Percentiles rank a stretch among this genome's conserved stretches.
Conservation (phyloP, 53 echinoderm and acorn worm species). For the Actinopyga echinites region DNA sequence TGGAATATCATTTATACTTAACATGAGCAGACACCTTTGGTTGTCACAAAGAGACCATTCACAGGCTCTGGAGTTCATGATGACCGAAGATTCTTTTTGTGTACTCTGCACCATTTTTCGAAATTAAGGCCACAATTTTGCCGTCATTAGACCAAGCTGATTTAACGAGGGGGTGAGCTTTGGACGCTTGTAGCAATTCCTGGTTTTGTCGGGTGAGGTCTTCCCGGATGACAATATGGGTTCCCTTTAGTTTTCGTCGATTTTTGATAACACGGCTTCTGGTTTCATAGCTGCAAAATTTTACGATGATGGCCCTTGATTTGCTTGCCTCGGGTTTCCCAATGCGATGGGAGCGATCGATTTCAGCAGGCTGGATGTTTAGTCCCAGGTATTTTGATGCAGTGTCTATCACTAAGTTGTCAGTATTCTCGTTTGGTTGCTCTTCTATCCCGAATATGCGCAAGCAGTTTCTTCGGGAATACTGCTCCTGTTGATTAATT, state of each 20-base stretch:
- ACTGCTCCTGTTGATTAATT: neutral
- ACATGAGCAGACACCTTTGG: too few species aligned
- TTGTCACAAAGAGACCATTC: too few species aligned
- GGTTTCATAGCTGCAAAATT: too few species aligned
- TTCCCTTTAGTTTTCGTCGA: too few species aligned
- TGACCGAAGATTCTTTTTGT: slow-evolving; percentile 4
- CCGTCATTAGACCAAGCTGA: neutral
- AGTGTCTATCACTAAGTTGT: neutral
- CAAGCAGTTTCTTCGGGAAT: slow-evolving; percentile 15
- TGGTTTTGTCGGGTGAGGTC: too few species aligned
- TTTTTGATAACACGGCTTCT: neutral
- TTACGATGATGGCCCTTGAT: too few species aligned
- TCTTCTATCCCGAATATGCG: slow-evolving; percentile 6
- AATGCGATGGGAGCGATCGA: too few species aligned
- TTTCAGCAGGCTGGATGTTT: neutral
- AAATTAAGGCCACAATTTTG: neutral
- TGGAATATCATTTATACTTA: neutral
- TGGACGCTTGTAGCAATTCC: too few species aligned
- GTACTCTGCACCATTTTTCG: neutral
- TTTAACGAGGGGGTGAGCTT: neutral
- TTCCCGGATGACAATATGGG: neutral
- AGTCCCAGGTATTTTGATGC: neutral
- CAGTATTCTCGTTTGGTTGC: neutral
- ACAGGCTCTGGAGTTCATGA: neutral
- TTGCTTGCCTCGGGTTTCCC: too few species aligned